Percentiles rank a stretch among this genome's conserved stretches.
Conservation (phyloP, 2,888 invertebrate species). For the Xanthorhoe spadicearia region DNA sequence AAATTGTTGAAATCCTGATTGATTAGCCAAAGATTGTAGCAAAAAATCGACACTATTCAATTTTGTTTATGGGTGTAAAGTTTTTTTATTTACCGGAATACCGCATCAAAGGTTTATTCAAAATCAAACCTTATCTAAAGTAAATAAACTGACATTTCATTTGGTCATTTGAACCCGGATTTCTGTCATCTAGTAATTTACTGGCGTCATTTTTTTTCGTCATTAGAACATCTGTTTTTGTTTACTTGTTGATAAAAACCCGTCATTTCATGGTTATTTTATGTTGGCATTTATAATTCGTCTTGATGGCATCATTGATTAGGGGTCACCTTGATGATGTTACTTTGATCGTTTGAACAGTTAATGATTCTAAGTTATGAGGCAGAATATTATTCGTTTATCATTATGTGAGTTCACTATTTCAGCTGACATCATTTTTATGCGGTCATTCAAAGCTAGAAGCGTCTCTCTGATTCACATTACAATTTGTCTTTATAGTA, state of each 20-base stretch:
- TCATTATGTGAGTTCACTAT: no score
- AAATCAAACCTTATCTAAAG: conserved; percentile 32
- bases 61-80: conserved; percentile 24
- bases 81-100: conserved; percentile 10
- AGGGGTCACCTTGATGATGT: background rate
- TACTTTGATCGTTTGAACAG: background rate
- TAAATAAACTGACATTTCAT: conserved; percentile 37
- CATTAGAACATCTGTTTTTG: conserved; percentile 51
- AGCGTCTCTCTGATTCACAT: no score
- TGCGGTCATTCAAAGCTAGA: no score
- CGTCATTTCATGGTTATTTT: conserved; percentile 42
- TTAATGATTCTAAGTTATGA: no score
- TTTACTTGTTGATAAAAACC: conserved; percentile 46
- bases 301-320: conserved; percentile 38
- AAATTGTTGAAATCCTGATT: conserved; percentile 11
- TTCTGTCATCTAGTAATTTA: conserved; percentile 44
- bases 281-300: conserved; percentile 35
- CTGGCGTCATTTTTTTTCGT: conserved; percentile 49
- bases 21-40: background rate
- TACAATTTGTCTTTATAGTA: no score
- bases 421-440: no score
- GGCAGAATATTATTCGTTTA: no score
- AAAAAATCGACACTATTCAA: conserved; percentile 32
- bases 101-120: background rate
- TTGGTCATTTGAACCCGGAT: conserved; percentile 46